Base-by-base conservation (phyloP, 1,140 invertebrate genomes). In the Eumeta japonica region DNA sequence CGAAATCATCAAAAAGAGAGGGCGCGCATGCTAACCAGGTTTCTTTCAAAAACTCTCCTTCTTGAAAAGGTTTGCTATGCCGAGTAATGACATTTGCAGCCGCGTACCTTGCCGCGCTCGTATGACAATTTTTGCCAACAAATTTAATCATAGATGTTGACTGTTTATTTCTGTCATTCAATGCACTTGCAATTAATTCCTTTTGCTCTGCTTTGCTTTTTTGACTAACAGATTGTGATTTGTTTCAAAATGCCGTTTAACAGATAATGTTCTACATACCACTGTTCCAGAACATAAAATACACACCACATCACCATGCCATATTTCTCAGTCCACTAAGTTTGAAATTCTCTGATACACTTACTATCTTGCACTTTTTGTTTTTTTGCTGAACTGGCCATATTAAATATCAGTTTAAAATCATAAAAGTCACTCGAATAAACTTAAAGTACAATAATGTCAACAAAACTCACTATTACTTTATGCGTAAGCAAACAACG, bases 11-110 rank as follows among this genome's bases (percentile, higher is more conserved):
- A n/a, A n/a, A n/a, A n/a, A n/a, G n/a, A n/a, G n/a, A n/a, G n/a
- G n/a, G n/a, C n/a, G n/a, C n/a, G n/a, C n/a, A n/a, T n/a, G n/a
- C n/a, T n/a, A n/a, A n/a, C n/a, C n/a, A n/a, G n/a, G n/a, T n/a
- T n/a, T n/a, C n/a, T n/a, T n/a, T n/a, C n/a, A n/a, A n/a, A n/a
- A n/a, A n/a, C n/a, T n/a, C n/a, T n/a, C n/a, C n/a, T n/a, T n/a
- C n/a, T n/a, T n/a, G n/a, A n/a, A n/a, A n/a, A n/a, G n/a, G n/a
- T n/a, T n/a, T n/a, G n/a, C n/a, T n/a, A n/a, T n/a, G n/a, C n/a
- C n/a, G n/a, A n/a, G n/a, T n/a, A n/a, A n/a, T n/a, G n/a, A 39
- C 37, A 39, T 32, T 39, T 39, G 37, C 37, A 39, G 37, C 37
- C 37, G 37, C n/a, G 29, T 32, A 39, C 32, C 37, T 39, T 39